These are phyloP conservation scores for Rhinopomastus cyanomelas DNA, from an alignment of 2,113 vertebrate species.

Conservation along the genomic window DNA sequence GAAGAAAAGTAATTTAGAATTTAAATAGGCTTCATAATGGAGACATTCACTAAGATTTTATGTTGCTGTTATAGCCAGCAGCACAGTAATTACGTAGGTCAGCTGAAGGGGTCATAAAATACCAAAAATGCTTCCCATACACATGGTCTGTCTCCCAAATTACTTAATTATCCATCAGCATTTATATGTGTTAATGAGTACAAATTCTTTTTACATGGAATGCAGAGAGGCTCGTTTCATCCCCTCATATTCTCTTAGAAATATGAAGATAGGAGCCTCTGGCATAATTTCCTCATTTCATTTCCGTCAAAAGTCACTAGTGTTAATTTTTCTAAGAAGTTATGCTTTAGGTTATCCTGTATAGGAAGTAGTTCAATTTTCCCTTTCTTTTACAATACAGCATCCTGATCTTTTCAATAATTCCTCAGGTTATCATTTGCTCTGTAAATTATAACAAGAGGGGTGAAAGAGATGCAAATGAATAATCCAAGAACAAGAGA, in stretches of 20 bases:
- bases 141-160: constrained; percentile 51
- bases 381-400: background rate
- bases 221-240: background rate
- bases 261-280: background rate
- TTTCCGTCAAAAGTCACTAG: background rate
- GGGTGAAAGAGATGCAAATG: background rate
- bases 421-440: background rate
- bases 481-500: background rate
- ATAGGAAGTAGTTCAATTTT: background rate
- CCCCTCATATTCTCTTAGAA: background rate
- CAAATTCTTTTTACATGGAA: background rate
- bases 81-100: constrained; percentile 49
- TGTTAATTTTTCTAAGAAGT: background rate
- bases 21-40: background rate
- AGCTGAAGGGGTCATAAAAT: constrained; percentile 36
- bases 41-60: background rate
- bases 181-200: constrained; percentile 18
- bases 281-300: background rate
- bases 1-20: background rate
- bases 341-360: background rate
- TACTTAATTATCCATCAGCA: constrained; percentile 60
- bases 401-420: background rate
- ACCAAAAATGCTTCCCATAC: constrained; percentile 30
- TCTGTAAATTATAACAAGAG: background rate
- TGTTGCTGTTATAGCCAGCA: background rate